Evolutionary conservation across 2,113 vertebrate genomes (phyloP).

Genomic region (Rhinogobius similis): DNA sequence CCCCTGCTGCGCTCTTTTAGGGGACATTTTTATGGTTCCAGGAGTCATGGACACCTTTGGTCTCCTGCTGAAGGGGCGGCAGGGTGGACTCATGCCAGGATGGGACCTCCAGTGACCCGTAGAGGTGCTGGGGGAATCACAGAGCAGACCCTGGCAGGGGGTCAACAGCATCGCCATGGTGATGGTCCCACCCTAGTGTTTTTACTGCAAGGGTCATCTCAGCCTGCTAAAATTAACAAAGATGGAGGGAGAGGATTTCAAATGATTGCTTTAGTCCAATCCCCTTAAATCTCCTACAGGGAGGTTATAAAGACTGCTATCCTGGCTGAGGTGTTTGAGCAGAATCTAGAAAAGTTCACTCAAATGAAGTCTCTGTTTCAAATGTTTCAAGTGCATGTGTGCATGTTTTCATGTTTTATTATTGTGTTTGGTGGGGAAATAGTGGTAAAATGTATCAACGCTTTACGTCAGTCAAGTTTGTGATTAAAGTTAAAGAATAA

Average conservation of each 20-base stretch:
- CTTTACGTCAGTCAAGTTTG: too few species aligned
- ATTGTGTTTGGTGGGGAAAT: too few species aligned
- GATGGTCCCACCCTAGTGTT: slow-evolving; percentile 65
- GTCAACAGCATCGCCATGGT: slow-evolving; percentile 55
- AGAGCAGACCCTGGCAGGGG: slow-evolving; percentile 64
- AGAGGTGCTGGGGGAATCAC: slow-evolving; percentile 40
- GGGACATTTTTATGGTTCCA: slow-evolving; percentile 63
- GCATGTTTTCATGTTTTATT: too few species aligned
- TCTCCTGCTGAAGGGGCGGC: slow-evolving; percentile 56
- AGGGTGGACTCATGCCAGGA: slow-evolving; percentile 34
- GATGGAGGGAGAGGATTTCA: slow-evolving; percentile 2
- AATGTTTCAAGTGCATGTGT: too few species aligned
- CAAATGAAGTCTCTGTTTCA: not conserved
- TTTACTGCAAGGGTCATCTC: slow-evolving; percentile 70
- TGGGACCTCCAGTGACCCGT: slow-evolving; percentile 57
- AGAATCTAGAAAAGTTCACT: not conserved
- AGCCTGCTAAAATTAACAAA: slow-evolving; percentile 57
- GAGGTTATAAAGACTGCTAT: not conserved
- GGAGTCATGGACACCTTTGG: slow-evolving; percentile 54
- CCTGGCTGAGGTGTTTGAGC: not conserved
- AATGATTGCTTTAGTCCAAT: not conserved
- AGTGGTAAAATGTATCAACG: too few species aligned
- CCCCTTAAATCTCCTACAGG: not conserved
- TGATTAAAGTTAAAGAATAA: too few species aligned
- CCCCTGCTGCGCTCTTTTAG: slow-evolving; percentile 44